A percentile compares a stretch with the other conserved stretches of the same genome.
Evolutionary conservation across 2,888 invertebrate genomes (phyloP).

Genomic region (Phytoseiulus persimilis): DNA sequence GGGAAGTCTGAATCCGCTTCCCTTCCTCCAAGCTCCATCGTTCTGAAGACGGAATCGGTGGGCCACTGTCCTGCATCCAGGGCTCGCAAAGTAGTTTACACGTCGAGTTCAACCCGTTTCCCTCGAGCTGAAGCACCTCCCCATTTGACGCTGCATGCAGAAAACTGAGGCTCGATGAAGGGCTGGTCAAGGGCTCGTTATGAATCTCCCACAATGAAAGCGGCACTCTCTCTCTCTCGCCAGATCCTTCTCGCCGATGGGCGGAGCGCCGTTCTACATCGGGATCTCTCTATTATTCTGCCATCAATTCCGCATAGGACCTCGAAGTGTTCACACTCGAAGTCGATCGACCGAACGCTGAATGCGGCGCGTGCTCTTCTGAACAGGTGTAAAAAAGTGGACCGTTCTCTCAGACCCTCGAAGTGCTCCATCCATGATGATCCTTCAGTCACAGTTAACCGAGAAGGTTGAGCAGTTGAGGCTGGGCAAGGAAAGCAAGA

Average conservation of each 20-base stretch:
- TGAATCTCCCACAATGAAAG: background rate
- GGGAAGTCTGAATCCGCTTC: too few relatives aligned
- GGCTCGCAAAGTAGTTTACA: too few relatives aligned
- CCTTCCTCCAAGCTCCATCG: too few relatives aligned
- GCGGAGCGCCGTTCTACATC: background rate
- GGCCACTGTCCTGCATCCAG: too few relatives aligned
- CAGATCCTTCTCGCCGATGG: background rate
- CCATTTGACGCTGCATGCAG: too few relatives aligned
- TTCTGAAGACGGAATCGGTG: too few relatives aligned
- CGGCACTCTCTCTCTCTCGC: background rate
- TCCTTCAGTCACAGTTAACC: background rate
- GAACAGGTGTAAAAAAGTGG: background rate
- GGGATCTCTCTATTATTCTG: background rate
- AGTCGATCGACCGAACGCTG: background rate
- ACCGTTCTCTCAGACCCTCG: background rate
- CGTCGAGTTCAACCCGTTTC: too few relatives aligned
- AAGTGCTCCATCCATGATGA: background rate
- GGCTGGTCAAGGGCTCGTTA: background rate
- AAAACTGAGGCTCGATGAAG: background rate
- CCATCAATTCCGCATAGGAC: background rate
- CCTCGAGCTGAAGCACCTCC: too few relatives aligned
- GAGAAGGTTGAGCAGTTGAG: background rate
- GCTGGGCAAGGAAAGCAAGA: background rate
- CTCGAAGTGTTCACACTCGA: background rate
- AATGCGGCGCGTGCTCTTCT: background rate